Evolutionary conservation across 1,140 invertebrate genomes (phyloP).

Genomic region (Drosophila insularis): DNA sequence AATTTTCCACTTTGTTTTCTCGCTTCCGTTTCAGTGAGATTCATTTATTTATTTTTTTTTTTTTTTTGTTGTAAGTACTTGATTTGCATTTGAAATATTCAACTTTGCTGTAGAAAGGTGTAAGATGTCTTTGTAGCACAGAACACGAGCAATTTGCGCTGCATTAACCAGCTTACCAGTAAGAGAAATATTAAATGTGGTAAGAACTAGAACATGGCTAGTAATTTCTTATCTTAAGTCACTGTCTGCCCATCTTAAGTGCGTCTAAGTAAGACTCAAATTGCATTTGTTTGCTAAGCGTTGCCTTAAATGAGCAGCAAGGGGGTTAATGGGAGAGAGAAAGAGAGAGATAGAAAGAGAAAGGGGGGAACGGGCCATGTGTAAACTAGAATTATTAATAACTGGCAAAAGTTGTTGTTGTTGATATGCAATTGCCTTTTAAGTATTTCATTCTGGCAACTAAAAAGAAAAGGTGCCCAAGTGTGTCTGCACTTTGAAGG

Average conservation of each 20-base stretch:
- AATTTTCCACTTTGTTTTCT: too few species aligned
- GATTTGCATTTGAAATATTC: not conserved
- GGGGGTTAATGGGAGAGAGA: not conserved
- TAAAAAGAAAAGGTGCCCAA: slow-evolving; percentile 5
- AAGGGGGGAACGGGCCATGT: slow-evolving; percentile 27
- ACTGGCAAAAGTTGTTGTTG: slow-evolving; percentile 26
- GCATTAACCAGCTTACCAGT: slow-evolving; percentile 51
- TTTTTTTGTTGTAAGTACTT: too few species aligned
- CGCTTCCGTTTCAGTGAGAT: not conserved
- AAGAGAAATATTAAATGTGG: not conserved
- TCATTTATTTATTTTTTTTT: too few species aligned
- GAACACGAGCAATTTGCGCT: slow-evolving; percentile 70
- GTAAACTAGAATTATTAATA: slow-evolving; percentile 68
- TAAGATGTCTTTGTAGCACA: slow-evolving; percentile 48
- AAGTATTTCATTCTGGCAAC: slow-evolving; percentile 32
- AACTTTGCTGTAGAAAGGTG: not conserved
- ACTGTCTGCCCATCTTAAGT: slow-evolving; percentile 40
- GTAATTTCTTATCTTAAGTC: slow-evolving; percentile 34
- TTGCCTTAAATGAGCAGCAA: slow-evolving; percentile 19
- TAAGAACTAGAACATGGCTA: not conserved
- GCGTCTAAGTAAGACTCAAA: slow-evolving; percentile 54
- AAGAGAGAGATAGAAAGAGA: too few species aligned
- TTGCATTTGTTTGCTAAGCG: slow-evolving; percentile 28
- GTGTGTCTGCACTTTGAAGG: slow-evolving; percentile 57
- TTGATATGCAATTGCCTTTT: slow-evolving; percentile 52